Evolutionary conservation across 2,113 vertebrate species (phyloP).

Genomic region (Phaethornis superciliosus): DNA sequence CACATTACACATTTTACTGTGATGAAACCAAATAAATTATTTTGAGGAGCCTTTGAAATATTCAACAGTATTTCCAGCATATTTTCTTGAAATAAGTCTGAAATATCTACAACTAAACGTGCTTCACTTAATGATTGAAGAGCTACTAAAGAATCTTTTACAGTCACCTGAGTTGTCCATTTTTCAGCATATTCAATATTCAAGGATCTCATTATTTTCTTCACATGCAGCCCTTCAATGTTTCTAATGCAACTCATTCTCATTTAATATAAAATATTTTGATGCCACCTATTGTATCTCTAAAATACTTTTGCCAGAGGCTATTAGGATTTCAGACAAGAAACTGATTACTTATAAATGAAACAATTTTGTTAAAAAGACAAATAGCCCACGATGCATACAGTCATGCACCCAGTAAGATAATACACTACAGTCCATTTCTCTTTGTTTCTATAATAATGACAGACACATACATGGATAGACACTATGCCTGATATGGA

Average conservation of each 20-base stretch:
- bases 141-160: neutral
- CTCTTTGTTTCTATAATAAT: constrained; percentile 27
- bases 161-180: neutral
- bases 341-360: constrained; percentile 12
- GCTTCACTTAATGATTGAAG: neutral
- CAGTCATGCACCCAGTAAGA: neutral
- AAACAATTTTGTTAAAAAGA: constrained; percentile 38
- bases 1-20: neutral
- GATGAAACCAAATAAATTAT: neutral
- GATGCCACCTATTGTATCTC: neutral
- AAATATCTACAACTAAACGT: neutral
- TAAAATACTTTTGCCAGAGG: constrained; percentile 23
- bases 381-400: neutral
- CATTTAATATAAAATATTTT: constrained; percentile 15
- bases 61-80: neutral
- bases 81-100: constrained; percentile 4
- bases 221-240: neutral
- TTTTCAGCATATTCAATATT: constrained; percentile 11
- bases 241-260: neutral
- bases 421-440: neutral
- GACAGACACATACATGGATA: neutral
- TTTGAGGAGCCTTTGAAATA: neutral
- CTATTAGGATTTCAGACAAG: constrained; percentile 14
- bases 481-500: neutral
- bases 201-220: neutral